Evolutionary conservation across 2,888 invertebrate genomes (phyloP).

Genomic region (Hoplodrina blanda): DNA sequence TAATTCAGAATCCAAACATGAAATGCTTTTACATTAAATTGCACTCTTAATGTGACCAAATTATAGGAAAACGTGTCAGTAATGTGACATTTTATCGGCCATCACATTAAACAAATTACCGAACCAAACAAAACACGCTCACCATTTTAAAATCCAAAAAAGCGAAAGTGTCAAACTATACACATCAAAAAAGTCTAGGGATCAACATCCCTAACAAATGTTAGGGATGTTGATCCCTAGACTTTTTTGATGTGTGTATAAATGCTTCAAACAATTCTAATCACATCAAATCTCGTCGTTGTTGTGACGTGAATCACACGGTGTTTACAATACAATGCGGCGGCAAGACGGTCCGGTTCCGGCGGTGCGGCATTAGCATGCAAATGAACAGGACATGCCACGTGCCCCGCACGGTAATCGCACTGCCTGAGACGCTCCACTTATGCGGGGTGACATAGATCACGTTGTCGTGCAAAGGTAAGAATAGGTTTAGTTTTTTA

Average conservation of each 20-base stretch:
- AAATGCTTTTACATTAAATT: slow-evolving; percentile 8
- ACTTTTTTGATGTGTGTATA: too few species aligned
- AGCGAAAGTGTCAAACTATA: slow-evolving; percentile 36
- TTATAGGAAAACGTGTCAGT: slow-evolving; percentile 9
- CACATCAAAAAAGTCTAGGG: too few species aligned
- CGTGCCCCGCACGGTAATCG: slow-evolving; percentile 57
- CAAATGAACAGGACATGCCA: slow-evolving; percentile 67
- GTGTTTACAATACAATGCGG: slow-evolving; percentile 63
- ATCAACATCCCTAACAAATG: too few species aligned
- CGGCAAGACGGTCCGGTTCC: slow-evolving; percentile 48
- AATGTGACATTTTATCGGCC: not conserved
- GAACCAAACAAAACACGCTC: not conserved
- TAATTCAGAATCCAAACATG: not conserved
- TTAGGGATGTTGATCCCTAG: too few species aligned
- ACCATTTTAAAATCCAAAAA: not conserved
- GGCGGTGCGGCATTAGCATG: slow-evolving; percentile 65
- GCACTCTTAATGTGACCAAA: not conserved
- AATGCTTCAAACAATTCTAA: slow-evolving; percentile 39
- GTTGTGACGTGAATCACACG: slow-evolving; percentile 56
- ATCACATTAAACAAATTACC: not conserved
- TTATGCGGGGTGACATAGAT: slow-evolving; percentile 49
- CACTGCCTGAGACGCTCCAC: slow-evolving; percentile 47
- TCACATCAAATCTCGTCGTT: slow-evolving; percentile 45
- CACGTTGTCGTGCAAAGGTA: not conserved
- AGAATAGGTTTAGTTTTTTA: slow-evolving; percentile 4